phyloP scores from a whole-genome alignment of 2,888 invertebrate genomes.

The Coelinius sp. region DNA sequence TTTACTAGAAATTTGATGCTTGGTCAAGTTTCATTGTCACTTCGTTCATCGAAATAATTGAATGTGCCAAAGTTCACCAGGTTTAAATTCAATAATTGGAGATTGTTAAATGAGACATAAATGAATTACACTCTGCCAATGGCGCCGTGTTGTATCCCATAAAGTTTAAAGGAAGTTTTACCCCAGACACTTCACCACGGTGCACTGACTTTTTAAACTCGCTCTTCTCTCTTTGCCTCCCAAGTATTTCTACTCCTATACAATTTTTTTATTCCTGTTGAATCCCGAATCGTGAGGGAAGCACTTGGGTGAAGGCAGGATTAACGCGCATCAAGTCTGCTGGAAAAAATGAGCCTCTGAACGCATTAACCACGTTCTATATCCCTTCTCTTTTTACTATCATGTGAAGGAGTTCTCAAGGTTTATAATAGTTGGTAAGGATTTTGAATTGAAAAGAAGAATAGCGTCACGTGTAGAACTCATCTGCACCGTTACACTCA shows the following conservation, averaged over 20 bases:
- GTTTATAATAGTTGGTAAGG: not conserved
- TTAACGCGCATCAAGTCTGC: conserved; percentile 1
- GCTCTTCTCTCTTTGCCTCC: not conserved
- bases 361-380: conserved; percentile 32
- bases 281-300: not conserved
- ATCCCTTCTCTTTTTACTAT: not conserved
- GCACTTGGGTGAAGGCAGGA: not conserved
- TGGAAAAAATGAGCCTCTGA: conserved; percentile 33
- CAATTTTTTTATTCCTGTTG: not conserved
- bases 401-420: not conserved
- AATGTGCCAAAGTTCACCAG: not conserved
- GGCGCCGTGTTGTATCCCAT: not conserved
- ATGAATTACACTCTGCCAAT: not conserved
- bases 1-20: not conserved
- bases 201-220: conserved; percentile 11
- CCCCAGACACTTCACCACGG: not conserved
- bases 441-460: not conserved
- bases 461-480: conserved; percentile 27
- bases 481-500: conserved; percentile 2
- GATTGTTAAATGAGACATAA: not conserved
- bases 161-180: conserved; percentile 6
- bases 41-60: not conserved
- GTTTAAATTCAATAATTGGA: not conserved
- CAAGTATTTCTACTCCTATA: conserved; percentile 17
- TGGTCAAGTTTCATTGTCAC: not conserved